A percentile compares a stretch with the other conserved stretches of the same genome.
These are phyloP conservation scores for Ischnus inquisitorius DNA, from an alignment of 2,888 invertebrate species.

Conservation along the genomic window DNA sequence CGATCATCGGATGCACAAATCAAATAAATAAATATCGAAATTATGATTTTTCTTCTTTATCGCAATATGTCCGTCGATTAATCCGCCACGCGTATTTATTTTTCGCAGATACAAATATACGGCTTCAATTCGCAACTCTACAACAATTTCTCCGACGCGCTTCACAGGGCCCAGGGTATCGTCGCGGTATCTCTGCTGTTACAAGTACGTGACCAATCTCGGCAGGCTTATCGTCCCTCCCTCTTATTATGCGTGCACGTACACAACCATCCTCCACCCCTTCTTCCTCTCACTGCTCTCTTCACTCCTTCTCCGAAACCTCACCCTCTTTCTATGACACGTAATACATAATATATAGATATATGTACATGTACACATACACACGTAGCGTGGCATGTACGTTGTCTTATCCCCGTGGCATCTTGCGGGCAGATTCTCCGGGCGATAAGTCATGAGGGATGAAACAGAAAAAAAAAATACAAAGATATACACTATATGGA, in stretches of 20 bases:
- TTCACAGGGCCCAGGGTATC: constrained; percentile 97
- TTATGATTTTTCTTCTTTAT: constrained; percentile 67
- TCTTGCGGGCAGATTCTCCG: constrained; percentile 70
- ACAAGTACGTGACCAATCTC: constrained; percentile 90
- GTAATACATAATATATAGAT: constrained; percentile 43
- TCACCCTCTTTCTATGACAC: constrained; percentile 23
- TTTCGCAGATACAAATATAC: constrained; percentile 98
- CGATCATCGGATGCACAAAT: too few species aligned
- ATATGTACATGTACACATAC: constrained; percentile 20
- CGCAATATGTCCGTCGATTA: not conserved
- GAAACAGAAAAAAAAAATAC: constrained; percentile 43
- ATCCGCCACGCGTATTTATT: constrained; percentile 36
- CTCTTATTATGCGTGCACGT: constrained; percentile 65
- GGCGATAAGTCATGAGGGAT: constrained; percentile 73
- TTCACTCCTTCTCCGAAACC: not conserved
- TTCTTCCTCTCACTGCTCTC: not conserved
- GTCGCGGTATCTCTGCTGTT: constrained; percentile 97
- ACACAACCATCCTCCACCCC: constrained; percentile 49
- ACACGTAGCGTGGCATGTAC: constrained; percentile 50
- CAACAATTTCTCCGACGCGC: constrained; percentile 97
- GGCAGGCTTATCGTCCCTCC: constrained; percentile 54
- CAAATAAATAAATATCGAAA: not conserved
- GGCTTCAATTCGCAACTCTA: constrained; percentile 99
- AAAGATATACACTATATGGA: constrained; percentile 27
- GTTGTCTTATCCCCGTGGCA: constrained; percentile 63